These are phyloP conservation scores for Zaprionus africanus DNA, from an alignment of 1,140 invertebrate genomes.

Conservation along the genomic window DNA sequence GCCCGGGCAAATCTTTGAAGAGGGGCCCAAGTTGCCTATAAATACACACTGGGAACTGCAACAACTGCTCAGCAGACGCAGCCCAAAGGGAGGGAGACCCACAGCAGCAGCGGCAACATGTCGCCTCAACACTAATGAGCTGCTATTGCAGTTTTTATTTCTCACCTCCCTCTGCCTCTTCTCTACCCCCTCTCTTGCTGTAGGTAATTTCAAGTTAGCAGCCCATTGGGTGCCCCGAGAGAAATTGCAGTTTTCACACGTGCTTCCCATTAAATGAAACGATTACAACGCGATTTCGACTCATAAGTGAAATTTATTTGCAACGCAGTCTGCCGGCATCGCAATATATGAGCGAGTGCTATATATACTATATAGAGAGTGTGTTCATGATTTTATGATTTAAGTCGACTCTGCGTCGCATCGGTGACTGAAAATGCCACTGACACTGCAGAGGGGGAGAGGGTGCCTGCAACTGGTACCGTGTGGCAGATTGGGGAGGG, in stretches of 20 bases:
- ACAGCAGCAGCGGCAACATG: conserved; percentile 24
- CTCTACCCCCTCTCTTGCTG: conserved; percentile 6
- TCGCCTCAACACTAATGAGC: conserved; percentile 68
- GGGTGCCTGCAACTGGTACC: conserved; percentile 11
- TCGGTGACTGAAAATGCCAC: conserved; percentile 21
- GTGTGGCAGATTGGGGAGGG: neutral
- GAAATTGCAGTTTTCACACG: conserved; percentile 79
- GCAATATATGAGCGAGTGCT: conserved; percentile 30
- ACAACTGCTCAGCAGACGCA: conserved; percentile 35
- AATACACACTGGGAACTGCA: conserved; percentile 41
- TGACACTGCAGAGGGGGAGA: neutral
- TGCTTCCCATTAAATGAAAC: conserved; percentile 82
- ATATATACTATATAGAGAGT: conserved; percentile 30
- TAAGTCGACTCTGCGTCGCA: conserved; percentile 39
- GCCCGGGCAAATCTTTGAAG: conserved; percentile 45
- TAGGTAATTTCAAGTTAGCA: conserved; percentile 53
- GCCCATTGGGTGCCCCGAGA: conserved; percentile 1
- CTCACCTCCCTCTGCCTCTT: conserved; percentile 5
- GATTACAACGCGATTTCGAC: conserved; percentile 70
- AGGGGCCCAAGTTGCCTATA: conserved; percentile 23
- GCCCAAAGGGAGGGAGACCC: neutral
- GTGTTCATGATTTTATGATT: conserved; percentile 62
- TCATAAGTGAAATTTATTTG: conserved; percentile 83
- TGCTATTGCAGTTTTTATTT: conserved; percentile 43
- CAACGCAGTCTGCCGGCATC: conserved; percentile 50